Conservation (phyloP, 2,888 invertebrate species). For the Bembecia ichneumoniformis region DNA sequence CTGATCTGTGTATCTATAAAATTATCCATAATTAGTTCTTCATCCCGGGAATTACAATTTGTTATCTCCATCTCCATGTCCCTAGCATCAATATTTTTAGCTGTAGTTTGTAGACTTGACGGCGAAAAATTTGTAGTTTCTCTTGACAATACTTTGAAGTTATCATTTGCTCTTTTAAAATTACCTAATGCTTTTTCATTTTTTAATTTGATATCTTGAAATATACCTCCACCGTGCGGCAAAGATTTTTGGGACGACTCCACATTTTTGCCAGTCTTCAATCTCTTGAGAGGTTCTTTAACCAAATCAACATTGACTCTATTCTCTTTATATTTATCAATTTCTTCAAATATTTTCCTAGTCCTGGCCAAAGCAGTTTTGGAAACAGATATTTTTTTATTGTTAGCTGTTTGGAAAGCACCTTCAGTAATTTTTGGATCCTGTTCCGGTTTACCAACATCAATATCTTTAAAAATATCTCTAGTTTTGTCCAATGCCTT, state of each 20-base stretch:
- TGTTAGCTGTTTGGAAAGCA: constrained; percentile 23
- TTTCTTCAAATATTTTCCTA: constrained; percentile 17
- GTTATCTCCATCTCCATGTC: too few species aligned
- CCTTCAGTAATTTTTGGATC: background rate
- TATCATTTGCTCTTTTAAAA: too few species aligned
- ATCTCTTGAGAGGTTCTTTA: too few species aligned
- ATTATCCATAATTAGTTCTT: constrained; percentile 13
- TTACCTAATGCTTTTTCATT: too few species aligned
- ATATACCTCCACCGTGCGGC: too few species aligned
- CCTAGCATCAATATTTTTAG: too few species aligned
- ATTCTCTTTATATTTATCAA: background rate
- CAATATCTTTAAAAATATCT: background rate
- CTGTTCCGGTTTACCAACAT: background rate
- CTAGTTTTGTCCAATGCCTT: background rate
- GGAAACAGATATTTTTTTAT: constrained; percentile 18
- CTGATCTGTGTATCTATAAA: constrained; percentile 46
- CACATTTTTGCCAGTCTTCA: too few species aligned
- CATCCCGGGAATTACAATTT: background rate
- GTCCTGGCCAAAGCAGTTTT: constrained; percentile 16
- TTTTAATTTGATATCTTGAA: too few species aligned
- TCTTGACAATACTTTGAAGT: too few species aligned
- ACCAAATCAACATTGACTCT: background rate
- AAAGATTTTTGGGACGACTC: too few species aligned
- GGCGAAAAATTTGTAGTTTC: too few species aligned
- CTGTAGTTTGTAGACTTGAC: too few species aligned